phyloP scores from a whole-genome alignment of 2,888 invertebrate genomes.

The Sesamia inferens region DNA sequence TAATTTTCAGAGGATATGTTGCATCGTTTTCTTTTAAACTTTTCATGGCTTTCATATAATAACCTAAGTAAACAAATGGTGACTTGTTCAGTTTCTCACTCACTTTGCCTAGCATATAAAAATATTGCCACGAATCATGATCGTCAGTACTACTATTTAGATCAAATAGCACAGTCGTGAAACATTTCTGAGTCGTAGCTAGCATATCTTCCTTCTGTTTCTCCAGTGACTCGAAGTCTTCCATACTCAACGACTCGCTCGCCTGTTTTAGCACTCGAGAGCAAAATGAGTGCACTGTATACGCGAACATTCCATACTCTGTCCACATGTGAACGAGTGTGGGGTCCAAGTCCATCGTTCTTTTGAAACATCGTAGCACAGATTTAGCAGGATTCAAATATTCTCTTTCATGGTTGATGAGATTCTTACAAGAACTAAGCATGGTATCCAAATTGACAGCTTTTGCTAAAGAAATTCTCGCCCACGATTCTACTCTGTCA shows the following conservation, averaged over 20 bases:
- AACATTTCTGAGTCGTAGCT: conserved; percentile 94
- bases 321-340: conserved; percentile 95
- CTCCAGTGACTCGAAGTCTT: conserved; percentile 93
- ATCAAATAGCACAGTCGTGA: conserved; percentile 92
- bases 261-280: conserved; percentile 96
- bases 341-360: conserved; percentile 93
- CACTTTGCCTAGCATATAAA: conserved; percentile 99
- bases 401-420: conserved; percentile 90
- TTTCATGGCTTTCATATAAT: conserved; percentile 94
- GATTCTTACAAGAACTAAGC: conserved; percentile 93
- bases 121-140: conserved; percentile 97
- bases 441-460: conserved; percentile 94
- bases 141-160: conserved; percentile 91
- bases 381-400: conserved; percentile 92
- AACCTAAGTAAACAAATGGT: conserved; percentile 93
- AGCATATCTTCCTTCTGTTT: conserved; percentile 95
- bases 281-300: conserved; percentile 97
- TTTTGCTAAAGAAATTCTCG: conserved; percentile 95
- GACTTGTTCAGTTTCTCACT: conserved; percentile 95
- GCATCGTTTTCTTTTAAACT: conserved; percentile 95
- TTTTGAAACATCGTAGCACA: conserved; percentile 94
- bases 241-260: conserved; percentile 93
- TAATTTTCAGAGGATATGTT: conserved; percentile 95
- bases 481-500: conserved; percentile 97
- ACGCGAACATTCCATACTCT: conserved; percentile 97